Evolutionary conservation across 2,888 invertebrate species (phyloP).

Genomic region (Ophion ventricosus): DNA sequence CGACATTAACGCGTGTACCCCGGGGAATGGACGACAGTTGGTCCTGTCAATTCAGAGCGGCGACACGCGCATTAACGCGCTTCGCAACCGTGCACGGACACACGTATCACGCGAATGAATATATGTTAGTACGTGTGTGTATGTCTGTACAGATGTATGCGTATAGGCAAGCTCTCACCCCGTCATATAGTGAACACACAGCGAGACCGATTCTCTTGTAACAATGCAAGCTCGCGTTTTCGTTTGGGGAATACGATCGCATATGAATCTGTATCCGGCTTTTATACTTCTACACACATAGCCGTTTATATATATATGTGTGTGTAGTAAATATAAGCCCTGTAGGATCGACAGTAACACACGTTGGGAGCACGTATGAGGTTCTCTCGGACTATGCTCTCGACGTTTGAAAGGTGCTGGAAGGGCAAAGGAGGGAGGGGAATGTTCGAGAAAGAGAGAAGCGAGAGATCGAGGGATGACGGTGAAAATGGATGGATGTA

Average conservation of each 20-base stretch:
- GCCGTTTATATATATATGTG: background rate
- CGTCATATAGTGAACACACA: conserved; percentile 18
- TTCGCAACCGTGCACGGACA: conserved; percentile 65
- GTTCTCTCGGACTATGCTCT: conserved; percentile 46
- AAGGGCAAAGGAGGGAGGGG: conserved; percentile 34
- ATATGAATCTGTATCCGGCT: conserved; percentile 51
- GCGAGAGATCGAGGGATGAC: too few relatives aligned
- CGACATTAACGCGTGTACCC: conserved; percentile 63
- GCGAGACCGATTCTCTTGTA: conserved; percentile 34
- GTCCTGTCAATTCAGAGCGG: conserved; percentile 72
- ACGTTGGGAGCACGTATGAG: conserved; percentile 6
- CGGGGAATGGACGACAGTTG: conserved; percentile 73
- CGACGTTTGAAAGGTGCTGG: conserved; percentile 49
- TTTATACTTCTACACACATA: conserved; percentile 3
- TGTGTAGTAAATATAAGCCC: conserved; percentile 7
- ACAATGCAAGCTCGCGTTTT: conserved; percentile 60
- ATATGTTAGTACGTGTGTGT: background rate
- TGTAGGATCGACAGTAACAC: background rate
- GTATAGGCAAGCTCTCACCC: conserved; percentile 17
- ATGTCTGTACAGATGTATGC: background rate
- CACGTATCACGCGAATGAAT: conserved; percentile 6
- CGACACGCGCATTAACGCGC: conserved; percentile 80
- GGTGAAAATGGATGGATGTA: conserved; percentile 60
- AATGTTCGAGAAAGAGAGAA: too few relatives aligned
- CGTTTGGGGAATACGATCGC: conserved; percentile 42